Percentiles rank a stretch among this genome's conserved stretches.
Conservation (phyloP, 2,888 invertebrate genomes). For the Hypercompe scribonia region DNA sequence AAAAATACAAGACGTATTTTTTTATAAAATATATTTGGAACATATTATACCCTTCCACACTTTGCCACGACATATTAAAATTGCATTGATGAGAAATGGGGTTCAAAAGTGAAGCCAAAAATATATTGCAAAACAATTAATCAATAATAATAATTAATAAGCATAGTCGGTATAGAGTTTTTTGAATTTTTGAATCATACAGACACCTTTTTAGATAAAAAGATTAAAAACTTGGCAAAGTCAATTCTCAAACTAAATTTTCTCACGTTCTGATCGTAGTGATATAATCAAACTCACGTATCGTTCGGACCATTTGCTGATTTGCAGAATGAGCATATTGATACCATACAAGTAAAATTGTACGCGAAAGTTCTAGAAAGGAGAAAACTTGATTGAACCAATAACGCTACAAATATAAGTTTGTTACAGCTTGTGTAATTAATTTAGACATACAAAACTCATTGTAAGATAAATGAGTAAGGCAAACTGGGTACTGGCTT, state of each 20-base stretch:
- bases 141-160: no score
- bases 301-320: constrained; percentile 53
- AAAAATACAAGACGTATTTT: no score
- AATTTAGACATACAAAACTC: background rate
- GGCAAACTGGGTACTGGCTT: background rate
- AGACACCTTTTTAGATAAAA: no score
- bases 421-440: background rate
- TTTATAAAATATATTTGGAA: no score
- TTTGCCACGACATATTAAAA: no score
- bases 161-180: no score
- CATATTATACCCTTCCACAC: no score
- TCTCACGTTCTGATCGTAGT: constrained; percentile 38
- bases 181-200: no score
- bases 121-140: no score
- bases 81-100: no score
- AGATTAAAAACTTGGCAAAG: constrained; percentile 22
- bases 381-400: constrained; percentile 52
- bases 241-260: constrained; percentile 26
- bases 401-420: constrained; percentile 6
- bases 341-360: constrained; percentile 36
- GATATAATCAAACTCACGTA: constrained; percentile 61
- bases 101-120: no score
- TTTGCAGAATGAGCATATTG: constrained; percentile 49
- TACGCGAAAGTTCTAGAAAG: constrained; percentile 54
- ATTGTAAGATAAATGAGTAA: background rate